phyloP scores from a whole-genome alignment of 2,888 invertebrate species.

The Zhuqinia jingwanae region DNA sequence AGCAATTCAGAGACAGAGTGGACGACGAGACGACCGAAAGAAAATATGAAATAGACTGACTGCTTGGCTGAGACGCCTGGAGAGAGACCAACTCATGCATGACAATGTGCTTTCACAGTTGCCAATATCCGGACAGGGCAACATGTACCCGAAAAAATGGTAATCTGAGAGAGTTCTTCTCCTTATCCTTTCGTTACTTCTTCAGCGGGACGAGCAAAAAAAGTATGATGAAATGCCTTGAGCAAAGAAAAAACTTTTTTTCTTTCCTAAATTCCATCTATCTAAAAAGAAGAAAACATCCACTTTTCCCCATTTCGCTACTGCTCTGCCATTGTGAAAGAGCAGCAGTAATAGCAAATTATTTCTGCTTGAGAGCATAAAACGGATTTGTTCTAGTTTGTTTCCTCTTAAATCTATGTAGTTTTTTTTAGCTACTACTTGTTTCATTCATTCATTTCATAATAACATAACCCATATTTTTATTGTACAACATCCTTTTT shows the following conservation, averaged over 20 bases:
- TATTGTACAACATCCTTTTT: no score
- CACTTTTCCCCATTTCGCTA: not conserved
- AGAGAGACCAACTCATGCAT: conserved; percentile 35
- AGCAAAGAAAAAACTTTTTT: not conserved
- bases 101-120: conserved; percentile 14
- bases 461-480: no score
- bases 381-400: no score
- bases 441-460: no score
- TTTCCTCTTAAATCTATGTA: no score
- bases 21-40: not conserved
- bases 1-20: not conserved
- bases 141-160: conserved; percentile 29
- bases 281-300: not conserved
- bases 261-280: not conserved
- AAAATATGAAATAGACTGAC: not conserved
- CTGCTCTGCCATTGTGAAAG: no score
- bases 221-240: no score
- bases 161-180: not conserved
- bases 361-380: no score
- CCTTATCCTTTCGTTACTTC: not conserved
- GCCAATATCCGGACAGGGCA: not conserved
- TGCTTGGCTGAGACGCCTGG: not conserved
- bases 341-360: no score
- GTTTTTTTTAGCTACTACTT: no score
- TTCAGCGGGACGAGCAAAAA: not conserved